Evolutionary conservation across 2,888 invertebrate genomes (phyloP).

Genomic region (Conomelus anceps): DNA sequence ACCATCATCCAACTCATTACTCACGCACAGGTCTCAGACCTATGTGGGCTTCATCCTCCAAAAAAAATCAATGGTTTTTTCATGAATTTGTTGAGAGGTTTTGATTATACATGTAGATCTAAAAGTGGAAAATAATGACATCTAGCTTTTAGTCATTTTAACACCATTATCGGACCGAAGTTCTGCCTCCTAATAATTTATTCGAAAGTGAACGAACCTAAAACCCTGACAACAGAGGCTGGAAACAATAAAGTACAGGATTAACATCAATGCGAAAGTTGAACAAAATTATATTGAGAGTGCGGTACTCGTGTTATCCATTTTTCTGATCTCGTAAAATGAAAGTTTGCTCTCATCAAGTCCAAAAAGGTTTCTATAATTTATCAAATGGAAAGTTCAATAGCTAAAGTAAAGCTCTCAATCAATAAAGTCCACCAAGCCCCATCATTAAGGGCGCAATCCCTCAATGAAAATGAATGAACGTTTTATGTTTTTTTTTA

Average conservation of each 20-base stretch:
- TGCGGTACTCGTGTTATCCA: background rate
- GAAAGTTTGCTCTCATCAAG: background rate
- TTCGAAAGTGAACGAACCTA: no score
- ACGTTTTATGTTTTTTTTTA: background rate
- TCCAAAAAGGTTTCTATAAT: background rate
- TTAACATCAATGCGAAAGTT: background rate
- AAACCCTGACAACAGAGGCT: background rate
- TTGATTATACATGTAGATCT: no score
- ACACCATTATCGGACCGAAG: no score
- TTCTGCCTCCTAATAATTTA: no score
- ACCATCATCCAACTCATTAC: no score
- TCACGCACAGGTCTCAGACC: no score
- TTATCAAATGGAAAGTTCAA: background rate
- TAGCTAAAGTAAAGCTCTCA: background rate
- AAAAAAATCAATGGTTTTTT: no score
- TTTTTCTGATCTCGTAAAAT: background rate
- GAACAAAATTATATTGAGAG: background rate
- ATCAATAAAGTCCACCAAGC: background rate
- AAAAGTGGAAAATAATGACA: no score
- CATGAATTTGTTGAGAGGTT: no score
- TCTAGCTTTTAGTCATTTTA: no score
- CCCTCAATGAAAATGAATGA: background rate
- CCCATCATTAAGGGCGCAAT: background rate
- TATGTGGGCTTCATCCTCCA: no score
- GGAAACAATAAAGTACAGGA: background rate